Evolutionary conservation across 2,888 invertebrate genomes (phyloP).

Genomic region (Synergus umbraculus): DNA sequence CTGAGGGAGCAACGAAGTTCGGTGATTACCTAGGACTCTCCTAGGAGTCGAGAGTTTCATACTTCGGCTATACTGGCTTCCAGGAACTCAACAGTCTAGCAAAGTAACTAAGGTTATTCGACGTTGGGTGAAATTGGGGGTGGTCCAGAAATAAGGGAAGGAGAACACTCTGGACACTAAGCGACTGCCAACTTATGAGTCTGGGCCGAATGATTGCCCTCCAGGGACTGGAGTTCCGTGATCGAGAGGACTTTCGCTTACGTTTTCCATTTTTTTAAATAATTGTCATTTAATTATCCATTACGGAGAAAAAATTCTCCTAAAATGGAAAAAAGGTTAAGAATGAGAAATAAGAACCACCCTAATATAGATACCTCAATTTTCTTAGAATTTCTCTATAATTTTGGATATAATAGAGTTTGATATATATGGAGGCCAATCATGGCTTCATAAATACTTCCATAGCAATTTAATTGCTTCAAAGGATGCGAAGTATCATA

Average conservation of each 20-base stretch:
- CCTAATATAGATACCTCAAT: not conserved
- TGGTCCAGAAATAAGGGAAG: slow-evolving; percentile 49
- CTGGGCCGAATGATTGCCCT: slow-evolving; percentile 68
- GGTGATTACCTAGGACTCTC: slow-evolving; percentile 77
- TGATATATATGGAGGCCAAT: not conserved
- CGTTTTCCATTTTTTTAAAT: not conserved
- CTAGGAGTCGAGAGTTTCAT: slow-evolving; percentile 75
- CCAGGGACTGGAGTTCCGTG: slow-evolving; percentile 67
- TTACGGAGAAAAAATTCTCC: too few relatives aligned
- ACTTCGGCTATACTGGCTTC: slow-evolving; percentile 73
- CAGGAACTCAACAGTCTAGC: slow-evolving; percentile 73
- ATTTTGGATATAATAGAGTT: not conserved
- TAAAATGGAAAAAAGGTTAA: not conserved
- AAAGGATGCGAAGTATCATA: slow-evolving; percentile 65
- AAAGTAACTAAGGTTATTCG: slow-evolving; percentile 76
- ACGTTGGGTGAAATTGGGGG: slow-evolving; percentile 58
- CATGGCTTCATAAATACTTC: not conserved
- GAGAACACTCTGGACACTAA: slow-evolving; percentile 55
- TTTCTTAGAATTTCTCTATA: not conserved
- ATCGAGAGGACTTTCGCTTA: slow-evolving; percentile 64
- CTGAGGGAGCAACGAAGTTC: slow-evolving; percentile 76
- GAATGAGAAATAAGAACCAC: not conserved
- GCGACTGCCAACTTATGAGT: slow-evolving; percentile 56
- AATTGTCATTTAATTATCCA: not conserved
- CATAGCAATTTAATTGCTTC: slow-evolving; percentile 47